Evolutionary conservation across 2,113 vertebrate species (phyloP).

Genomic region (Nesoenas mayeri): DNA sequence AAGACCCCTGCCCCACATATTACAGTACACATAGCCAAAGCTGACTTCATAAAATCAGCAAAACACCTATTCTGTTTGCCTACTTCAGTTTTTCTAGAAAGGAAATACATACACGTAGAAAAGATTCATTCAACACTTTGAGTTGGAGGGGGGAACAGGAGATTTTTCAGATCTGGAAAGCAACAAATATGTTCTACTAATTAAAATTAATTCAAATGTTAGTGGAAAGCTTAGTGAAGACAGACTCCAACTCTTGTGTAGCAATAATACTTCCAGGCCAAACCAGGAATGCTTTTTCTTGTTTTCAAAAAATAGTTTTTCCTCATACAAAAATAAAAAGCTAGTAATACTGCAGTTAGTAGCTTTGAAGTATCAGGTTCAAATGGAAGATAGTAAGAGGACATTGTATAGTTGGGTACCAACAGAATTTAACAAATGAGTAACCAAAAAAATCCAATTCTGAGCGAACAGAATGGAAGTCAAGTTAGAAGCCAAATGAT

Average conservation of each 20-base stretch:
- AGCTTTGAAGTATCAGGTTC: slow-evolving; percentile 15
- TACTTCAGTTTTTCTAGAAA: background rate
- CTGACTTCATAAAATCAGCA: background rate
- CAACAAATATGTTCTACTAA: background rate
- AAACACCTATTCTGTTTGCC: background rate
- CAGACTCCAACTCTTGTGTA: background rate
- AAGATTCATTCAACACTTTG: background rate
- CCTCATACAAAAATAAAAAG: background rate
- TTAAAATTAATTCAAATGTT: background rate
- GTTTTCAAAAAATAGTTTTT: background rate
- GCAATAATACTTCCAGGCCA: background rate
- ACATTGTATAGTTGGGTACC: background rate
- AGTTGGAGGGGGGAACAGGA: background rate
- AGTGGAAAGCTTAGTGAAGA: background rate
- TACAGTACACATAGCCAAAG: background rate
- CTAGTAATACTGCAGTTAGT: background rate
- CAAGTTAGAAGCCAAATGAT: background rate
- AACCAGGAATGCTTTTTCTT: background rate
- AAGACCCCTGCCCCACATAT: background rate
- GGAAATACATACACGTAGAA: background rate
- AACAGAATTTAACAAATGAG: background rate
- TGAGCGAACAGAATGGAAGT: background rate
- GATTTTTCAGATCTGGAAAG: background rate
- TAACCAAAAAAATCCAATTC: background rate
- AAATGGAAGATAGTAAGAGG: background rate